Evolutionary conservation across 2,888 invertebrate genomes (phyloP).

Genomic region (Drosophila lutescens): DNA sequence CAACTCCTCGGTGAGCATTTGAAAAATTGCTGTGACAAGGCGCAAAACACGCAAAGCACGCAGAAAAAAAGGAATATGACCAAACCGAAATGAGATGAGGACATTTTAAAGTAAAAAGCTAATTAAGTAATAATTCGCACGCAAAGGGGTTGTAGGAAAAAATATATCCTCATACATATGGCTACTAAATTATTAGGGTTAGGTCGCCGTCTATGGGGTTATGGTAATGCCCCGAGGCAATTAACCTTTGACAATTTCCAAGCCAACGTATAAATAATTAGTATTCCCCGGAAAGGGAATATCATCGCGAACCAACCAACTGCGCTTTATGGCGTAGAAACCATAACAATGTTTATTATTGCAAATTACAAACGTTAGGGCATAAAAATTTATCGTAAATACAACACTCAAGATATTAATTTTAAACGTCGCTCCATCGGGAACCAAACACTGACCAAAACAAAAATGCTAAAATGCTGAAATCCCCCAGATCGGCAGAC

Average conservation of each 20-base stretch:
- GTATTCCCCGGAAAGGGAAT: neutral
- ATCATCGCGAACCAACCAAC: neutral
- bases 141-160: constrained; percentile 10
- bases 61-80: constrained; percentile 3
- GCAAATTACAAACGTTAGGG: constrained; percentile 30
- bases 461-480: constrained; percentile 14
- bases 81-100: constrained; percentile 23
- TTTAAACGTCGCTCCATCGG: constrained; percentile 32
- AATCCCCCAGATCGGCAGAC: constrained; percentile 35
- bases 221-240: constrained; percentile 49
- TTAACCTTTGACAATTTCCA: constrained; percentile 40
- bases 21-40: constrained; percentile 50
- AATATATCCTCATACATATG: neutral
- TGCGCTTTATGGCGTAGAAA: constrained; percentile 11
- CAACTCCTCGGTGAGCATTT: constrained; percentile 64
- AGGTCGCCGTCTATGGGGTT: constrained; percentile 36
- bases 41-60: constrained; percentile 30
- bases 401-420: constrained; percentile 41
- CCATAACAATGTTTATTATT: constrained; percentile 38
- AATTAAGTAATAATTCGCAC: constrained; percentile 70
- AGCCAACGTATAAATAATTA: constrained; percentile 26
- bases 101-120: constrained; percentile 64
- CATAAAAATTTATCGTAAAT: constrained; percentile 52
- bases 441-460: constrained; percentile 36
- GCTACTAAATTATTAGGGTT: constrained; percentile 12